Conservation (phyloP, 2,797 vertebrate species). For the Chiroxiphia lanceolata region DNA sequence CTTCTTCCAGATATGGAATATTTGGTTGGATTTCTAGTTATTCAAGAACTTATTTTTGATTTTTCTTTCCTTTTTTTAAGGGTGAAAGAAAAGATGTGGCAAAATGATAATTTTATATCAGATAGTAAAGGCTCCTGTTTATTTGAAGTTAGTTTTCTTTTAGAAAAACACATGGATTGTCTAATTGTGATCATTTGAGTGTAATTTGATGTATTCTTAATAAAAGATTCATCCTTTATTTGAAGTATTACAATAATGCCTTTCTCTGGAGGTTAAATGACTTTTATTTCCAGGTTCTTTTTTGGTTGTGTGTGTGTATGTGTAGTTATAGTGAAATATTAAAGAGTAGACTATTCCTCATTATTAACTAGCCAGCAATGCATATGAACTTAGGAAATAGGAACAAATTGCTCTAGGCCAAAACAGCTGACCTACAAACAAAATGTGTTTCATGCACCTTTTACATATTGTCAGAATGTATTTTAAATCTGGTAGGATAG, state of each 20-base stretch:
- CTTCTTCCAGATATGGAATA: background rate
- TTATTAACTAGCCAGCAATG: background rate
- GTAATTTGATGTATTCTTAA: background rate
- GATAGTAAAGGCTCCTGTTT: background rate
- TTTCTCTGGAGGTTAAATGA: background rate
- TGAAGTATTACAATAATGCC: background rate
- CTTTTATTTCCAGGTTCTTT: background rate
- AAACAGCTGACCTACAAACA: background rate
- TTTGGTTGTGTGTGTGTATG: background rate
- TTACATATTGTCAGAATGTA: background rate
- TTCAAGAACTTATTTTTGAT: background rate
- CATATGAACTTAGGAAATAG: background rate
- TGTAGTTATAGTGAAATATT: slow-evolving; percentile 26
- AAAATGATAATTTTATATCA: background rate
- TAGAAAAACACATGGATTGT: background rate
- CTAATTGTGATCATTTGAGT: slow-evolving; percentile 23
- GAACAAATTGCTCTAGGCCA: background rate
- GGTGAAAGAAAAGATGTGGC: background rate
- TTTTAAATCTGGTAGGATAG: background rate
- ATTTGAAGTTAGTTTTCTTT: background rate
- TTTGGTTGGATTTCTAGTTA: background rate
- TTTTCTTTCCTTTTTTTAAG: background rate
- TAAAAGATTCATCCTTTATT: background rate
- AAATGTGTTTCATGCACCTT: background rate
- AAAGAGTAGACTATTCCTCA: background rate